These are phyloP conservation scores for Trachurus trachurus DNA, from an alignment of 2,797 vertebrate species.

Conservation along the genomic window DNA sequence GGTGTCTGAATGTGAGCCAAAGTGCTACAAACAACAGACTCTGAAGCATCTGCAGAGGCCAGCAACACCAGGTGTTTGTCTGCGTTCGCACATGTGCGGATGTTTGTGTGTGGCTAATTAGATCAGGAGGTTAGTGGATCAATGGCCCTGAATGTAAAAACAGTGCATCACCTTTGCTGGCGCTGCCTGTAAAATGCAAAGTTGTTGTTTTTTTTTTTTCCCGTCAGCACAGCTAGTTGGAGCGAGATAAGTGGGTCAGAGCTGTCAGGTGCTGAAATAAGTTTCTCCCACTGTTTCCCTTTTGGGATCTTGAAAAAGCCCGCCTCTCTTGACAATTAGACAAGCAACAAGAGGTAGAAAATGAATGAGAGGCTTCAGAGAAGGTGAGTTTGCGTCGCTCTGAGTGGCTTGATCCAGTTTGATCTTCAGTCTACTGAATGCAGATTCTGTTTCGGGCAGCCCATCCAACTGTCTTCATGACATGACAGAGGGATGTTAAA, in stretches of 20 bases:
- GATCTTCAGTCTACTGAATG: slow-evolving; percentile 12
- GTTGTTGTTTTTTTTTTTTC: slow-evolving; percentile 21
- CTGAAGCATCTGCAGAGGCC: slow-evolving; percentile 44
- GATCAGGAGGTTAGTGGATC: slow-evolving; percentile 67
- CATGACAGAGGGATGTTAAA: slow-evolving; percentile 1
- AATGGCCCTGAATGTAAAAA: slow-evolving; percentile 63
- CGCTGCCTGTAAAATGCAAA: slow-evolving; percentile 54
- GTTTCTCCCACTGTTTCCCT: slow-evolving; percentile 30
- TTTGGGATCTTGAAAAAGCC: slow-evolving; percentile 28
- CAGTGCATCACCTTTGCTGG: slow-evolving; percentile 41
- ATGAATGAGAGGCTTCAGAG: slow-evolving; percentile 8
- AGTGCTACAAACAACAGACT: slow-evolving; percentile 35
- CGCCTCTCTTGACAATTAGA: slow-evolving; percentile 26
- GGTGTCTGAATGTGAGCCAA: slow-evolving; percentile 25
- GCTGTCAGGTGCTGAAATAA: slow-evolving; percentile 35
- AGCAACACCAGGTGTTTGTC: slow-evolving; percentile 30
- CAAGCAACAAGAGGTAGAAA: slow-evolving; percentile 50
- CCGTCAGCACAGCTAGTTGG: slow-evolving; percentile 1
- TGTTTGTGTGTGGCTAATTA: slow-evolving; percentile 59
- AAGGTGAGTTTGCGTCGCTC: slow-evolving; percentile 7
- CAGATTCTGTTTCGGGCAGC: slow-evolving; percentile 1
- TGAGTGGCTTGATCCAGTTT: slow-evolving; percentile 20
- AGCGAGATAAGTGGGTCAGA: slow-evolving; percentile 61
- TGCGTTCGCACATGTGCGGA: slow-evolving; percentile 14
- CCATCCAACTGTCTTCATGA: slow-evolving; percentile 36